Conservation (phyloP, 2,888 invertebrate species). For the Uloborus plumipes region DNA sequence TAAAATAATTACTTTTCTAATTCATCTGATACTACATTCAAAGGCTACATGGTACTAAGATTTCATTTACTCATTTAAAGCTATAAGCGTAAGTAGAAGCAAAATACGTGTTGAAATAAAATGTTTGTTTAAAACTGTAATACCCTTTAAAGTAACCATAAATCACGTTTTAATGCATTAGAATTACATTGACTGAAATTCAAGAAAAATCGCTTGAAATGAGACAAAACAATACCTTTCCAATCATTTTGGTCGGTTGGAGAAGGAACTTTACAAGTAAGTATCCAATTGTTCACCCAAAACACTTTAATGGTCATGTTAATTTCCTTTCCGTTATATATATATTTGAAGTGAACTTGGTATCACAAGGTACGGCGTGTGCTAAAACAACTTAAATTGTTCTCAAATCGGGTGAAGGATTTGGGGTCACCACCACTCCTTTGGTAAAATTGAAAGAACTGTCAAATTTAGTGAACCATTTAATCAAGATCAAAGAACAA, state of each 20-base stretch:
- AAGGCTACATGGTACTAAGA: no score
- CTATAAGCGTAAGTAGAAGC: no score
- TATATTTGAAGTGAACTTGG: background rate
- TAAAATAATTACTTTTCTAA: no score
- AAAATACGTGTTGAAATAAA: no score
- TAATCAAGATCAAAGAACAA: background rate
- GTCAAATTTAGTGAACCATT: slow-evolving; percentile 13
- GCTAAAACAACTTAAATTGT: background rate
- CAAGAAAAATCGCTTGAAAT: no score
- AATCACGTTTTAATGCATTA: no score
- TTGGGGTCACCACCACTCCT: slow-evolving; percentile 11
- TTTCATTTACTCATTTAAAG: no score
- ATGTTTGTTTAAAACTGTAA: no score
- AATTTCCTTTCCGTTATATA: background rate
- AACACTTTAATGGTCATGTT: no score
- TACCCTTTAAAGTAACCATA: no score
- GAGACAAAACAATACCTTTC: background rate
- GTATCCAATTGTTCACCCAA: slow-evolving; percentile 1
- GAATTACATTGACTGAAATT: no score
- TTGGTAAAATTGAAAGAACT: background rate
- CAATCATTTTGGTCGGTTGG: background rate
- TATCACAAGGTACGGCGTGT: slow-evolving; percentile 8
- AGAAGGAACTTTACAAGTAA: background rate
- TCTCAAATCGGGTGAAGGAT: background rate
- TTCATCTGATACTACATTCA: no score